Base-by-base conservation (phyloP, 2,888 invertebrate species). In the Caprella mutica region DNA sequence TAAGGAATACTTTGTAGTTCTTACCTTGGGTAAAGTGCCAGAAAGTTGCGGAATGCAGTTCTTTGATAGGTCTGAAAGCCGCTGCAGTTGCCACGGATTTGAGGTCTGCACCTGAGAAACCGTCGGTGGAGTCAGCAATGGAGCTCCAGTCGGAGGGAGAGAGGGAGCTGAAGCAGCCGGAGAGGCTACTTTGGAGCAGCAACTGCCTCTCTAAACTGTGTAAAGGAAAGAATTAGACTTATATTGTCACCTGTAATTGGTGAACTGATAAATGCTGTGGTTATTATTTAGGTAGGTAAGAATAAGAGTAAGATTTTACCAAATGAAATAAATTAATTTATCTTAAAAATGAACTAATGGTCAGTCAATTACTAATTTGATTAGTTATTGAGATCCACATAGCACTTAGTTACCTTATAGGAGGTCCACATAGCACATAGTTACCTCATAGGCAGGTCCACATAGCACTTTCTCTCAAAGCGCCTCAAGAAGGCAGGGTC, bases 101-200 rank as follows among this genome's bases (percentile, higher is more conserved):
- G n/a, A 80, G 71, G 69, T 80, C 79, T 42, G 78, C 77, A 8
- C 78, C 77, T 9, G 78, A 78, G 68, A 73, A 77, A 1, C 78
- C 78, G 19, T 77, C 75, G 2, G 78, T 79, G 55, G 67, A 67
- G 26, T 72, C 68, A 8, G 75, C 67, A 26, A 79, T 68, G 6
- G 67, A 46, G 3, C 68, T 64, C 76, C 75, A 77, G n/a, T 74
- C 71, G 3, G 67, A 59, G 4, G 68, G 66, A 4, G 66, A 65
- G 52, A 74, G 42, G 2, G 61, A 39, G 4, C 69, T 57, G 3
- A 23, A 29, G 44, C 46, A 14, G 14, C 46, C 44, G 3, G 46
- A 50, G 58, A 56, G 5, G 48, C 53, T 17, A 52, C 53, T 56
- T 65, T 62, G 52, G 23, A 46, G n/a, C 19, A 55, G 21, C 14